Evolutionary conservation across 2,113 vertebrate genomes (phyloP), one percentile per base, ranked within the genome.

Genomic region (Pantherophis guttatus): DNA sequence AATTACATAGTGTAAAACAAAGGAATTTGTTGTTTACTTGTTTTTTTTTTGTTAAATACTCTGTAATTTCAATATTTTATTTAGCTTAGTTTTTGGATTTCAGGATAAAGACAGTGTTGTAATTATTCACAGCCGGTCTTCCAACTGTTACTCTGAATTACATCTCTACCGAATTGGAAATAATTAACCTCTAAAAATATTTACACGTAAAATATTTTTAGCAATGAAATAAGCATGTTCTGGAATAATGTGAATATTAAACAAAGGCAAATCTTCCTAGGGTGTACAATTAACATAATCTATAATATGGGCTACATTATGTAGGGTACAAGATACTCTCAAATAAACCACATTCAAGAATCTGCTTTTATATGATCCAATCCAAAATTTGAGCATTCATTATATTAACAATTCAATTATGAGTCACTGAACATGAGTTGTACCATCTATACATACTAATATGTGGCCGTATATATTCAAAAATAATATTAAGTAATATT

Each of bases 281-380:
- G 85, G 90, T 92, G 52, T 53, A 93, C 92, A 96, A 94, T 9
- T 5, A 55, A 23, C 48, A 48, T 92, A 86, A 54, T 55, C 55
- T 57, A 94, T 87, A 50, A 39, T 92, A 75, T 89, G 39, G 8
- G 10, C 4, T 17, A 55, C 70, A 81, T 53, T 89, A 89, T 3
- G 86, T 90, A 89, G 87, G 91, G 70, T 26, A 15, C 19, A 92
- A 87, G 44, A 86, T 89, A 87, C 70, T 90, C 89, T 89, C 89
- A 53, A 29, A 13, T 86, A 90, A 90, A 62, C 90, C 29, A 90
- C 89, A 53, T 87, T 57, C n/a, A 23, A 8, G 7, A 59, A 91
- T 89, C 92, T 91, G 50, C 92, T 95, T 93, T 90, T 91, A 48
- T 48, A 52, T 39, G 94, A 93, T 48, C 52, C 52, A 89, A 94